Evolutionary conservation across 1,140 invertebrate genomes (phyloP).

Genomic region (Brachionus angularis): DNA sequence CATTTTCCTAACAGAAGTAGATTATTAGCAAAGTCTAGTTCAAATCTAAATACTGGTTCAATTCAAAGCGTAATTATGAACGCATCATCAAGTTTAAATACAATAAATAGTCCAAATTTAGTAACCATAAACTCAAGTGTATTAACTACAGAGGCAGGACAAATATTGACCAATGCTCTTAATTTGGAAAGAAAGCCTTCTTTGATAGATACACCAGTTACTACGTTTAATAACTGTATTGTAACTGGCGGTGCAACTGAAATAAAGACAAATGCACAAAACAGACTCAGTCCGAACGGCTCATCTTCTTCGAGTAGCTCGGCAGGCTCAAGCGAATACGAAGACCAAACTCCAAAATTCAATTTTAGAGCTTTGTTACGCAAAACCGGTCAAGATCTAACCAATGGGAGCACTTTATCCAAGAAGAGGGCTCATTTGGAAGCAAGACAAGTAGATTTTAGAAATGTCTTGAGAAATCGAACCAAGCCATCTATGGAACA

Average conservation of each 20-base stretch:
- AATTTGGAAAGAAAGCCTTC: conserved; percentile 36
- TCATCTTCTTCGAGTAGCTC: not conserved
- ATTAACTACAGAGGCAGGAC: not conserved
- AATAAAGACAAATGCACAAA: not conserved
- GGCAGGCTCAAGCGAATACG: not conserved
- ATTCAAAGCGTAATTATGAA: not conserved
- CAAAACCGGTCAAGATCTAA: conserved; percentile 63
- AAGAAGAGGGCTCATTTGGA: conserved; percentile 60
- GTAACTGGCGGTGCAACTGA: conserved; percentile 3
- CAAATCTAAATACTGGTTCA: not conserved
- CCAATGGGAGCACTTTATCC: conserved; percentile 65
- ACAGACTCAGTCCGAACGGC: not conserved
- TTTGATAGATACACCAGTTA: conserved; percentile 2
- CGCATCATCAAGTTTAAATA: not conserved
- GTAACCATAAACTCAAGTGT: not conserved
- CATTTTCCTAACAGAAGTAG: too few species aligned
- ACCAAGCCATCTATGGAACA: conserved; percentile 32
- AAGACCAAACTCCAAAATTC: conserved; percentile 52
- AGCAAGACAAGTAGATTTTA: conserved; percentile 45
- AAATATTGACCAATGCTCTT: conserved; percentile 23
- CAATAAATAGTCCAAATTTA: conserved; percentile 5
- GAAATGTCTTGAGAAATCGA: conserved; percentile 45
- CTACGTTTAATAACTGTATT: conserved; percentile 20
- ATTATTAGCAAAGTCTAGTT: conserved; percentile 12
- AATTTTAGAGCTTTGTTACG: conserved; percentile 68